Percentiles rank a stretch among this genome's conserved stretches.
phyloP scores from a whole-genome alignment of 2,113 vertebrate genomes.

The Gila orcuttii region DNA sequence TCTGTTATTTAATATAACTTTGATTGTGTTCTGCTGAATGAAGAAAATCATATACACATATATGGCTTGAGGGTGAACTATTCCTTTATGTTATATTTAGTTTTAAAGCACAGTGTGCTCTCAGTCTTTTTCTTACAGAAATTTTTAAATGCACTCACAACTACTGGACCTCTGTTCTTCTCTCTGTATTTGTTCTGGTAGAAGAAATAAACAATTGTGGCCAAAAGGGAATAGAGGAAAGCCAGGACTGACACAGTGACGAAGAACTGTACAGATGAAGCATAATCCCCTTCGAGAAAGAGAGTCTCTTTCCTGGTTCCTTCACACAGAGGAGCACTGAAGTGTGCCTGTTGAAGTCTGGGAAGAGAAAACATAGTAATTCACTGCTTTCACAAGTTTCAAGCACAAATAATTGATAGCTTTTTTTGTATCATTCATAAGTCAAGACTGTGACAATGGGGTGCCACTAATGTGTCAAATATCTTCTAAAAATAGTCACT shows the following conservation, averaged over 20 bases:
- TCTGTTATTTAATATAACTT: too few species aligned
- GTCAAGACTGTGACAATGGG: neutral
- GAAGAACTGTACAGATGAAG: slow-evolving; percentile 89
- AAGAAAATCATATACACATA: too few species aligned
- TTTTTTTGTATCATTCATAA: neutral
- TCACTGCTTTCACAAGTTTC: neutral
- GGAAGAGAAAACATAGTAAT: slow-evolving; percentile 46
- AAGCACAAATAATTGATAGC: neutral
- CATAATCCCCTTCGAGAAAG: slow-evolving; percentile 89
- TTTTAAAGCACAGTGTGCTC: neutral
- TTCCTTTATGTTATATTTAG: neutral
- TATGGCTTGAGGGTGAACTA: too few species aligned
- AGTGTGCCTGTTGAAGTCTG: slow-evolving; percentile 94
- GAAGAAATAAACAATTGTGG: slow-evolving; percentile 95
- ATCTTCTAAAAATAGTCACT: too few species aligned
- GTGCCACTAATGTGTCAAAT: neutral
- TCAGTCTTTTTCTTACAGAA: neutral
- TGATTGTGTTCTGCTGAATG: too few species aligned
- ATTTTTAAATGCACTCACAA: slow-evolving; percentile 82
- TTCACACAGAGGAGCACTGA: slow-evolving; percentile 89
- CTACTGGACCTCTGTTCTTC: slow-evolving; percentile 94
- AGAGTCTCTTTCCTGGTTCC: slow-evolving; percentile 82
- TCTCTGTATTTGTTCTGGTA: slow-evolving; percentile 98
- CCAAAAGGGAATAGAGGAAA: slow-evolving; percentile 94
- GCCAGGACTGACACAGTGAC: slow-evolving; percentile 92